phyloP scores from a whole-genome alignment of 1,140 invertebrate genomes.

The Drosophila mojavensis region DNA sequence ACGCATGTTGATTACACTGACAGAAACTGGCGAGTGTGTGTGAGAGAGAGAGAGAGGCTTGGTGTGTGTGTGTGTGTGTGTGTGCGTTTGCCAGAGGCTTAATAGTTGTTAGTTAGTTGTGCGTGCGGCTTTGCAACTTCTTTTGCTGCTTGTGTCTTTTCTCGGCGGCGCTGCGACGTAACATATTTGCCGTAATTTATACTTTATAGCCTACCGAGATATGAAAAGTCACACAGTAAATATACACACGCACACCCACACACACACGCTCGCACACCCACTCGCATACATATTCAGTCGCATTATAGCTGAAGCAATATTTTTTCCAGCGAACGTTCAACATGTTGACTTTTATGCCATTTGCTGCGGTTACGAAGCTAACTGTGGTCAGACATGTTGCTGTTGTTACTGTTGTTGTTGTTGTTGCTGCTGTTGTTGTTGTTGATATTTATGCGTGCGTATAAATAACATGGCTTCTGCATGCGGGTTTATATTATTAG shows the following conservation, averaged over 20 bases:
- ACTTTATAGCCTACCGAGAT: conserved; percentile 78
- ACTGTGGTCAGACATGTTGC: conserved; percentile 63
- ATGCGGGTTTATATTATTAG: conserved; percentile 74
- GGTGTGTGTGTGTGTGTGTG: conserved; percentile 1
- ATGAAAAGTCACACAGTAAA: conserved; percentile 71
- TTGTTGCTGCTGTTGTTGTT: conserved; percentile 25
- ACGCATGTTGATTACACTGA: conserved; percentile 73
- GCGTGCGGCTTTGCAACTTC: conserved; percentile 50
- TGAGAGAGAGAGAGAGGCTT: conserved; percentile 2
- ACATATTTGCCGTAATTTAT: conserved; percentile 80
- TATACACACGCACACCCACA: conserved; percentile 17
- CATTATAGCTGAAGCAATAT: conserved; percentile 71
- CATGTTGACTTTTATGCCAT: conserved; percentile 82
- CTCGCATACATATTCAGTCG: conserved; percentile 18
- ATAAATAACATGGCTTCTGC: conserved; percentile 70
- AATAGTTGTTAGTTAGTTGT: conserved; percentile 83
- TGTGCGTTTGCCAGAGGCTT: conserved; percentile 48
- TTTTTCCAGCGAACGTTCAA: conserved; percentile 69
- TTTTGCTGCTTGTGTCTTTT: conserved; percentile 6
- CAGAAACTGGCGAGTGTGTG: not conserved
- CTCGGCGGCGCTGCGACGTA: conserved; percentile 33
- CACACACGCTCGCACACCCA: conserved; percentile 24
- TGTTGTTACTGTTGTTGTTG: conserved; percentile 9
- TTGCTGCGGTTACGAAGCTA: conserved; percentile 75
- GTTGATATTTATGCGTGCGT: conserved; percentile 75